Percentiles rank a stretch among this genome's conserved stretches.
phyloP scores from a whole-genome alignment of 2,888 invertebrate genomes.

The Prenolepis imparis region DNA sequence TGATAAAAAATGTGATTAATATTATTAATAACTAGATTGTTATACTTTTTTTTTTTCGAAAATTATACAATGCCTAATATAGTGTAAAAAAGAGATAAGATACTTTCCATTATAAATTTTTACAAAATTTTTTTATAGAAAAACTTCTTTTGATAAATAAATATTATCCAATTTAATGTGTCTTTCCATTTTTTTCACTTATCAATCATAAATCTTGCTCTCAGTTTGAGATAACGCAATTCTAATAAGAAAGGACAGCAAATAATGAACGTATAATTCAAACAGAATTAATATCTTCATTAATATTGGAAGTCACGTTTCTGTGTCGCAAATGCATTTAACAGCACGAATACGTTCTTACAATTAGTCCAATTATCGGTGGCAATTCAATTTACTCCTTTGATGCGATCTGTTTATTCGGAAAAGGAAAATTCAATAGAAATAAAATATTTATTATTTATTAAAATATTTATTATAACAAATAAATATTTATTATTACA shows the following conservation, averaged over 20 bases:
- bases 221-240: conserved; percentile 1
- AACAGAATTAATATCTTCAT: conserved; percentile 17
- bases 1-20: background rate
- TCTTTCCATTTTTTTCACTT: background rate
- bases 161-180: background rate
- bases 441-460: conserved; percentile 1
- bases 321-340: conserved; percentile 38
- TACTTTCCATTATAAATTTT: background rate
- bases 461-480: background rate
- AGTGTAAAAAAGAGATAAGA: background rate
- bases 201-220: background rate
- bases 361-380: conserved; percentile 31
- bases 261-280: conserved; percentile 26
- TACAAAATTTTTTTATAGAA: background rate
- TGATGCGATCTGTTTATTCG: conserved; percentile 38
- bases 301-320: conserved; percentile 47
- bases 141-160: background rate
- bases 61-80: background rate
- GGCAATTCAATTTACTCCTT: conserved; percentile 40
- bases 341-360: conserved; percentile 31
- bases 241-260: background rate
- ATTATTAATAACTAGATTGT: background rate
- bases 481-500: no score
- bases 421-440: background rate
- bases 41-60: background rate